Evolutionary conservation across 2,113 vertebrate species (phyloP).

Genomic region (Chloropsis hardwickii): DNA sequence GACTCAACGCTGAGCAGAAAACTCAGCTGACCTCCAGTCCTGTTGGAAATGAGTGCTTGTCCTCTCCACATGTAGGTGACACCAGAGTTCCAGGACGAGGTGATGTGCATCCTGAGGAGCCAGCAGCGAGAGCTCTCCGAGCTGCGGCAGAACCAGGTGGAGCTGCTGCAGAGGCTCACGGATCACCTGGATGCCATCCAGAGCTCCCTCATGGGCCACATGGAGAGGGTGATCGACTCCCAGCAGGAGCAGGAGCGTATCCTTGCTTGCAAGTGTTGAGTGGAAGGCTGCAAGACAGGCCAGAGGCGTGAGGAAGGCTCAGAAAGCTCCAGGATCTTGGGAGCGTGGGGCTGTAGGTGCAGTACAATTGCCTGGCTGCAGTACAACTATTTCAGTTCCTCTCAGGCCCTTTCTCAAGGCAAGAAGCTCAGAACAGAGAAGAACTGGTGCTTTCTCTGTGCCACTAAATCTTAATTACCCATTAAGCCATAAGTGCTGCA

Average conservation of each 20-base stretch:
- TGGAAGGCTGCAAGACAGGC: not conserved
- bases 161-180: conserved; percentile 80
- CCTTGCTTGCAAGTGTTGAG: conserved; percentile 53
- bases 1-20: not conserved
- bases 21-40: not conserved
- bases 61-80: conserved; percentile 63
- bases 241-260: conserved; percentile 96
- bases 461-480: not conserved
- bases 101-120: conserved; percentile 85
- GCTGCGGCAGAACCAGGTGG: conserved; percentile 82
- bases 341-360: fast-evolving
- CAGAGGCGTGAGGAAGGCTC: not conserved
- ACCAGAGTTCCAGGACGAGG: conserved; percentile 83
- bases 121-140: conserved; percentile 91
- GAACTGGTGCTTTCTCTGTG: not conserved
- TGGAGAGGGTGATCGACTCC: conserved; percentile 84
- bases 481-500: not conserved
- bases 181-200: conserved; percentile 86
- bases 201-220: conserved; percentile 85
- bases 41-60: not conserved
- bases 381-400: not conserved
- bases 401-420: not conserved
- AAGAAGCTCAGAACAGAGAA: not conserved
- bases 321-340: not conserved
- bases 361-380: not conserved